These are phyloP conservation scores for Garrulus glandarius DNA, from an alignment of 2,797 vertebrate genomes.

Conservation along the genomic window DNA sequence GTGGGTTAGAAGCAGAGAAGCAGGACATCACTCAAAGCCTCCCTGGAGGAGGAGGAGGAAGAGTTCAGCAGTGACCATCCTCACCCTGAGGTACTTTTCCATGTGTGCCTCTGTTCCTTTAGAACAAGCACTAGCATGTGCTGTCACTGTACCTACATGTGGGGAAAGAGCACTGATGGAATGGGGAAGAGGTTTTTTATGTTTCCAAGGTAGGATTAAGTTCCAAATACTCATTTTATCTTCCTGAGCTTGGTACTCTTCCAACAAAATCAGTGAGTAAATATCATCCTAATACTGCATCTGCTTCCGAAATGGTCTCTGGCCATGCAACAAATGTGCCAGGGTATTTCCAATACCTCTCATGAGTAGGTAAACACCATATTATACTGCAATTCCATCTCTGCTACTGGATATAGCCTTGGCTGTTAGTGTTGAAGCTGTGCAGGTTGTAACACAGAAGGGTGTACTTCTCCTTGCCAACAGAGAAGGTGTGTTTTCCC, in stretches of 20 bases:
- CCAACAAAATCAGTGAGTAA: neutral
- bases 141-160: fast-evolving
- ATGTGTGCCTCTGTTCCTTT: neutral
- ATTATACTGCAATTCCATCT: neutral
- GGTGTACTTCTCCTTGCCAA: neutral
- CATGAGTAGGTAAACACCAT: neutral
- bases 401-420: neutral
- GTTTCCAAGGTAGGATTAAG: neutral
- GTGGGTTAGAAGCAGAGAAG: neutral
- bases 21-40: neutral
- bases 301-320: neutral
- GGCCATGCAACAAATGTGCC: neutral
- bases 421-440: neutral
- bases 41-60: neutral
- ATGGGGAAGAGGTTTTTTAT: neutral
- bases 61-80: neutral
- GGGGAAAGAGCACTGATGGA: neutral
- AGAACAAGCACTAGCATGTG: neutral
- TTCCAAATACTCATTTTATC: neutral
- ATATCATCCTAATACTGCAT: neutral
- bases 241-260: neutral
- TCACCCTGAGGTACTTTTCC: neutral
- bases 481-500: neutral
- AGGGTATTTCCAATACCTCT: neutral
- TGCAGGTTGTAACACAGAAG: neutral